phyloP scores from a whole-genome alignment of 2,888 invertebrate species.

The Phasia obesa region DNA sequence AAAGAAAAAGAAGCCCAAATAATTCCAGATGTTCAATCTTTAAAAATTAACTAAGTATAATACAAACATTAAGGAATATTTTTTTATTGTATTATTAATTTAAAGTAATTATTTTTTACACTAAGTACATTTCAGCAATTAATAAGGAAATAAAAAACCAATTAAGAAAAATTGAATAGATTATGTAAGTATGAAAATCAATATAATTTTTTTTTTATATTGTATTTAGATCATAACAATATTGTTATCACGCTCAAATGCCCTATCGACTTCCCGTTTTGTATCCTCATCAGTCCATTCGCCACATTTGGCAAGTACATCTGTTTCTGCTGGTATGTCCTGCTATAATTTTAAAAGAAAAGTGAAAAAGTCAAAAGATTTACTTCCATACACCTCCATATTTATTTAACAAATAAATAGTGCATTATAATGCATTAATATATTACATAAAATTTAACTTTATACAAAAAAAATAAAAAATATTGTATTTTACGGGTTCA shows the following conservation, averaged over 20 bases:
- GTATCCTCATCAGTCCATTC: constrained; percentile 81
- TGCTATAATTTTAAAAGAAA: constrained; percentile 68
- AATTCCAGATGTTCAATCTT: constrained; percentile 35
- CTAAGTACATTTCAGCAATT: too few relatives aligned
- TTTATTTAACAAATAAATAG: background rate
- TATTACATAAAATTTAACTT: background rate
- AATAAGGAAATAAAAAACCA: too few relatives aligned
- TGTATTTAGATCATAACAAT: constrained; percentile 80
- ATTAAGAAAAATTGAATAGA: too few relatives aligned
- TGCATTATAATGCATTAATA: background rate
- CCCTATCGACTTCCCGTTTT: constrained; percentile 79
- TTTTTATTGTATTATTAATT: too few relatives aligned
- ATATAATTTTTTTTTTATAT: background rate
- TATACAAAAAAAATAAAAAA: background rate
- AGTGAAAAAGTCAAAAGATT: background rate
- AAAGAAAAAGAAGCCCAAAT: constrained; percentile 62
- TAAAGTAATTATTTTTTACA: too few relatives aligned
- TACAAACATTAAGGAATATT: background rate
- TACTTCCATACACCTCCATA: background rate
- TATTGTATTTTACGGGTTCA: too few relatives aligned
- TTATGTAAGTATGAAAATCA: background rate
- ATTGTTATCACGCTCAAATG: constrained; percentile 79
- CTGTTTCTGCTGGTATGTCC: constrained; percentile 76
- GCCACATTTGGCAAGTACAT: constrained; percentile 79
- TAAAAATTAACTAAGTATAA: constrained; percentile 25